A percentile compares a stretch with the other conserved stretches of the same genome.
These are phyloP conservation scores for Brachyalestes nurse DNA, from an alignment of 2,797 vertebrate species.

Conservation along the genomic window DNA sequence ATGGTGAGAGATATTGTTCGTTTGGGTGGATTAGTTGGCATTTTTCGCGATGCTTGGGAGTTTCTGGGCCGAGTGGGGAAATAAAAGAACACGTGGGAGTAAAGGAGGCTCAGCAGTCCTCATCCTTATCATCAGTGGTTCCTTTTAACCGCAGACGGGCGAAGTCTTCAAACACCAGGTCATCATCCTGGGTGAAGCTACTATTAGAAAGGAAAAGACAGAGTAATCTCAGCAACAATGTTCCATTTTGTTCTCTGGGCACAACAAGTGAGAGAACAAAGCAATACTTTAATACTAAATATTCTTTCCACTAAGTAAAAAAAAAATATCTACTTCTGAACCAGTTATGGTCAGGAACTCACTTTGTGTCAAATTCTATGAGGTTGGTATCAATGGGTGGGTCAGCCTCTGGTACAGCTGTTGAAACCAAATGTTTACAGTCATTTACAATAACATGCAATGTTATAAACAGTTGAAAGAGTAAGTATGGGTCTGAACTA, in stretches of 20 bases:
- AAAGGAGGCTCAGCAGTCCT: slow-evolving; percentile 79
- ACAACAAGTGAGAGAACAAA: background rate
- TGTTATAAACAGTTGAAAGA: background rate
- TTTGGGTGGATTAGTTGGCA: slow-evolving; percentile 22
- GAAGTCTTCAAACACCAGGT: slow-evolving; percentile 94
- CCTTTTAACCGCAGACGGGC: slow-evolving; percentile 90
- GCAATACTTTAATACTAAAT: background rate
- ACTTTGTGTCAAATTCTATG: slow-evolving; percentile 93
- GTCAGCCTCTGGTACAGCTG: slow-evolving; percentile 84
- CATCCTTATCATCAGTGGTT: slow-evolving; percentile 86
- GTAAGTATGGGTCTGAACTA: no score
- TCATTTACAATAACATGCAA: background rate
- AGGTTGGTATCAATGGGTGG: slow-evolving; percentile 89
- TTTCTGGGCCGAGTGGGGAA: slow-evolving; percentile 30
- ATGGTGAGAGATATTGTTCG: slow-evolving; percentile 1
- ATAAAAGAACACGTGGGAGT: background rate
- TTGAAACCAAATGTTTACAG: slow-evolving; percentile 46
- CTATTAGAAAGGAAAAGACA: slow-evolving; percentile 52
- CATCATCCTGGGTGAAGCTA: slow-evolving; percentile 87
- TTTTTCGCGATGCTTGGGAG: slow-evolving; percentile 15
- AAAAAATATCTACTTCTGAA: background rate
- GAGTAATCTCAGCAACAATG: no score
- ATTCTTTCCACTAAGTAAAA: background rate
- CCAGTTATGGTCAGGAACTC: slow-evolving; percentile 62
- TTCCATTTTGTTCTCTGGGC: no score